Percentiles rank a stretch among this genome's conserved stretches.
These are phyloP conservation scores for Hydrozoanthus gracilis DNA, from an alignment of 92 coral and sea anemone species.

Conservation along the genomic window DNA sequence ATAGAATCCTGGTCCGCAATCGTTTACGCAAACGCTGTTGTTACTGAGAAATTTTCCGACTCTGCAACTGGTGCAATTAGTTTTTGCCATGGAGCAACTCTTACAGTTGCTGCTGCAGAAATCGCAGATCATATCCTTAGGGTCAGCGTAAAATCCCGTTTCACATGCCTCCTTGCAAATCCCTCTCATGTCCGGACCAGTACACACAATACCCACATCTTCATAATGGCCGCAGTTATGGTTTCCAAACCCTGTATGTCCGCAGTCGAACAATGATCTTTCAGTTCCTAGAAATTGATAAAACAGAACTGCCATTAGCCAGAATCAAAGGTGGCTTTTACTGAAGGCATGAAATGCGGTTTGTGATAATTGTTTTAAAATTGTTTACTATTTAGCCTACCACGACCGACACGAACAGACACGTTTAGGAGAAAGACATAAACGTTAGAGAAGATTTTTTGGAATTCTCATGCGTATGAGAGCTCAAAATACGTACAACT, in stretches of 20 bases:
- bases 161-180: slow-evolving; percentile 21
- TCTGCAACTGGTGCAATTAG: slow-evolving; percentile 71
- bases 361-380: too few relatives aligned
- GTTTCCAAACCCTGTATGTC: slow-evolving; percentile 73
- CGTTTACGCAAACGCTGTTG: slow-evolving; percentile 58
- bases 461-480: background rate
- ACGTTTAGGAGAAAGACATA: too few relatives aligned
- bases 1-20: slow-evolving; percentile 72
- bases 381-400: too few relatives aligned
- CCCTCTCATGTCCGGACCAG: slow-evolving; percentile 75
- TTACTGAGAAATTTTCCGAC: slow-evolving; percentile 35
- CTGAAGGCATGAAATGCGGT: too few relatives aligned
- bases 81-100: slow-evolving; percentile 44
- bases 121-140: slow-evolving; percentile 52
- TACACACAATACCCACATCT: slow-evolving; percentile 79
- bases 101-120: slow-evolving; percentile 74
- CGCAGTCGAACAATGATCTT: slow-evolving; percentile 67
- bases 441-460: too few relatives aligned
- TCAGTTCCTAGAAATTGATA: slow-evolving; percentile 56
- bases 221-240: slow-evolving; percentile 85
- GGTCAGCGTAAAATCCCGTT: background rate
- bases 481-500: background rate
- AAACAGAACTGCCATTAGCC: too few relatives aligned
- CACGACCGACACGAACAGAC: background rate
- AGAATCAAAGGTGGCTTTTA: too few relatives aligned